Percentiles rank a stretch among this genome's conserved stretches.
These are phyloP conservation scores for Cetoscarus ocellatus DNA, from an alignment of 2,797 vertebrate genomes.

Conservation along the genomic window DNA sequence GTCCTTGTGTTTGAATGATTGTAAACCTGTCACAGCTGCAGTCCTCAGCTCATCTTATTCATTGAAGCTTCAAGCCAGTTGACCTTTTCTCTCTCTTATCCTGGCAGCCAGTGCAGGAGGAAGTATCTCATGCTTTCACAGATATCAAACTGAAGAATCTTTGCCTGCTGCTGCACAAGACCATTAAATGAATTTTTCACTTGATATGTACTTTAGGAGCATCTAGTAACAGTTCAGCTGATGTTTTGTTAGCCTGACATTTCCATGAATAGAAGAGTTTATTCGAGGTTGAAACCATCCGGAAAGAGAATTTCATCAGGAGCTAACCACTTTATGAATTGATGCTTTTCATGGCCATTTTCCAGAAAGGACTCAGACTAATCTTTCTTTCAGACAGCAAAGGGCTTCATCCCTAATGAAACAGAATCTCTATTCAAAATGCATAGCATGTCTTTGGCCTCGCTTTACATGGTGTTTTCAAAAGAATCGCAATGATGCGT, in stretches of 20 bases:
- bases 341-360: slow-evolving; percentile 22
- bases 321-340: slow-evolving; percentile 20
- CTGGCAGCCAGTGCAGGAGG: background rate
- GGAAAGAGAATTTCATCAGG: slow-evolving; percentile 10
- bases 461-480: too few relatives aligned
- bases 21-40: slow-evolving; percentile 4
- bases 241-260: background rate
- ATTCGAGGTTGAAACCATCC: background rate
- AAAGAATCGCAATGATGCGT: too few relatives aligned
- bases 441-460: background rate
- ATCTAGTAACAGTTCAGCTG: background rate
- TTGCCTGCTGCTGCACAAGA: background rate
- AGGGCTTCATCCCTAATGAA: slow-evolving; percentile 11
- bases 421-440: slow-evolving; percentile 24
- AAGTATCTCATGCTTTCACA: slow-evolving; percentile 5
- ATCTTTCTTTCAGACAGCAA: slow-evolving; percentile 30
- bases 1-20: slow-evolving; percentile 10
- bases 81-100: background rate
- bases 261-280: background rate
- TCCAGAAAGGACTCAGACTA: slow-evolving; percentile 35
- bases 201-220: background rate
- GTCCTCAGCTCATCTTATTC: slow-evolving; percentile 3
- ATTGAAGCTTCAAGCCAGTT: background rate
- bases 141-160: slow-evolving; percentile 13
- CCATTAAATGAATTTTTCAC: background rate